Evolutionary conservation across 2,797 vertebrate species (phyloP).

Genomic region (Sebastes minor): DNA sequence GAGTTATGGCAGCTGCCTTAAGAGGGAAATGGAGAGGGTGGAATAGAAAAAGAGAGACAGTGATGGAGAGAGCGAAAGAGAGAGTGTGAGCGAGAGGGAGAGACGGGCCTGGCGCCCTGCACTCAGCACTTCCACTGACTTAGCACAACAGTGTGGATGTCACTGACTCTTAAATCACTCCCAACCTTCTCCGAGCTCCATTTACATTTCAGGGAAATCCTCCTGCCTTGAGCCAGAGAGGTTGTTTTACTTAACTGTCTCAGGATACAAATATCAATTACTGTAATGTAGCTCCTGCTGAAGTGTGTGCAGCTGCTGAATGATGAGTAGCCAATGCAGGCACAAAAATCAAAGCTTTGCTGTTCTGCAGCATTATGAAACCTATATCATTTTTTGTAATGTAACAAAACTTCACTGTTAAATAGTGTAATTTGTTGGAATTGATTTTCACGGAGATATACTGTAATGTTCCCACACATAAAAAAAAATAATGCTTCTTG

Average conservation of each 20-base stretch:
- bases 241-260: slow-evolving; percentile 77
- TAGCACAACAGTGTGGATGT: slow-evolving; percentile 67
- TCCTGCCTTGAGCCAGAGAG: slow-evolving; percentile 60
- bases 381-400: background rate
- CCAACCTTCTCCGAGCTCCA: slow-evolving; percentile 55
- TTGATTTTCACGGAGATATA: background rate
- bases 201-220: slow-evolving; percentile 78
- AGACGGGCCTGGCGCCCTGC: slow-evolving; percentile 53
- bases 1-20: slow-evolving; percentile 68
- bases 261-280: slow-evolving; percentile 72
- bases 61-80: slow-evolving; percentile 48
- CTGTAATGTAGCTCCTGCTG: slow-evolving; percentile 59
- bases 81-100: slow-evolving; percentile 38
- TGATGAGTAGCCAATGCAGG: slow-evolving; percentile 22
- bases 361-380: background rate
- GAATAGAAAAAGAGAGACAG: slow-evolving; percentile 39
- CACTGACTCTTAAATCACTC: slow-evolving; percentile 79
- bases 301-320: slow-evolving; percentile 24
- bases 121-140: slow-evolving; percentile 77
- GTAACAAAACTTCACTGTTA: background rate
- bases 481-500: background rate
- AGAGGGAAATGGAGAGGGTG: slow-evolving; percentile 56
- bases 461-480: background rate
- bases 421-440: background rate
- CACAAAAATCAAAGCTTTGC: slow-evolving; percentile 1